Conservation (phyloP, 2,888 invertebrate genomes). For the Fragum fragum region DNA sequence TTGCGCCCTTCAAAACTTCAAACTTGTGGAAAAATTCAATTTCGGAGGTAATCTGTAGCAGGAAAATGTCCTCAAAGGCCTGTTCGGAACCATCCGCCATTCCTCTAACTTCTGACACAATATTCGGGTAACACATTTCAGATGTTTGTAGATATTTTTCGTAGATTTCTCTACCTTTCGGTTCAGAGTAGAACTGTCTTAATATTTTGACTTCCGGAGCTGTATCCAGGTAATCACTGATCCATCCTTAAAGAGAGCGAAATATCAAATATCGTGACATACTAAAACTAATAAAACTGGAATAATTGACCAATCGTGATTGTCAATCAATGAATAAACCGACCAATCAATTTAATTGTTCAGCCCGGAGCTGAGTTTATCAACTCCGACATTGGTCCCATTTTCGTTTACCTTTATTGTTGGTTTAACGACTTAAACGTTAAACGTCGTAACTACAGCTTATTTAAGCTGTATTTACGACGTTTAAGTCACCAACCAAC, state of each 20-base stretch:
- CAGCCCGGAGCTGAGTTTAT: too few relatives aligned
- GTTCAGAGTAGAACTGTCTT: conserved; percentile 52
- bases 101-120: conserved; percentile 71
- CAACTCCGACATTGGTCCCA: too few relatives aligned
- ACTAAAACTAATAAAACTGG: too few relatives aligned
- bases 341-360: too few relatives aligned
- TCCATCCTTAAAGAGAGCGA: conserved; percentile 17
- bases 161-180: conserved; percentile 54
- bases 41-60: conserved; percentile 66
- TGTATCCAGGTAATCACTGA: conserved; percentile 39
- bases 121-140: conserved; percentile 65
- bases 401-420: too few relatives aligned
- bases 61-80: conserved; percentile 69
- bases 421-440: too few relatives aligned
- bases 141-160: conserved; percentile 59
- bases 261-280: too few relatives aligned
- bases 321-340: too few relatives aligned
- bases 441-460: too few relatives aligned
- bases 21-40: conserved; percentile 39
- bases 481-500: too few relatives aligned
- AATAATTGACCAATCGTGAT: too few relatives aligned
- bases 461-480: too few relatives aligned
- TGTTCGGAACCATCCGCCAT: conserved; percentile 71
- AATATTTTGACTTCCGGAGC: conserved; percentile 22
- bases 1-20: background rate